phyloP scores from a whole-genome alignment of 1,140 invertebrate genomes.

The Sipha flava region DNA sequence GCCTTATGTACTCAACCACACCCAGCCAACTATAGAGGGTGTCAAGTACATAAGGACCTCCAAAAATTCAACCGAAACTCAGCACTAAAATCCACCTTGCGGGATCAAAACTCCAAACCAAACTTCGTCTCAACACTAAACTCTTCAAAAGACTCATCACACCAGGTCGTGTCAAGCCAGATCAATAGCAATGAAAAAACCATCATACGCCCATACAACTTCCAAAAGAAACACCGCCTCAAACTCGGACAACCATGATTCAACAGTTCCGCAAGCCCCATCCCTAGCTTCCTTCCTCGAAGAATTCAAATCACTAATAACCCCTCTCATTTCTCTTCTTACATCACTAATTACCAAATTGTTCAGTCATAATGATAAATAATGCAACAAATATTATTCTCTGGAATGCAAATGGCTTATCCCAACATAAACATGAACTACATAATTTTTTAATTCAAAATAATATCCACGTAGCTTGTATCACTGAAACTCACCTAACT shows the following conservation, averaged over 20 bases:
- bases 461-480: too few relatives aligned
- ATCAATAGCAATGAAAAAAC: not conserved
- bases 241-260: not conserved
- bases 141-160: not conserved
- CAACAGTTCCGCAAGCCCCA: not conserved
- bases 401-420: too few relatives aligned
- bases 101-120: not conserved
- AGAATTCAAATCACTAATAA: too few relatives aligned
- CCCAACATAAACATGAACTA: too few relatives aligned
- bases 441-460: too few relatives aligned
- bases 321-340: too few relatives aligned
- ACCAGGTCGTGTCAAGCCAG: not conserved
- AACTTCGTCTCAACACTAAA: not conserved
- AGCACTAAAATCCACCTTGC: not conserved
- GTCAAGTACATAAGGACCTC: constrained; percentile 1
- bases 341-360: too few relatives aligned
- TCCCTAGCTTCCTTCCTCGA: not conserved
- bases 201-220: not conserved
- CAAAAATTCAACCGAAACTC: not conserved
- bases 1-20: constrained; percentile 41
- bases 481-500: too few relatives aligned
- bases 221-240: not conserved
- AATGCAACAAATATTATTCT: too few relatives aligned
- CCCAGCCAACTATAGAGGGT: constrained; percentile 43
- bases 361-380: too few relatives aligned